These are phyloP conservation scores for Trididemnum clinides DNA, from an alignment of 23 tunicate genomes.

Conservation along the genomic window DNA sequence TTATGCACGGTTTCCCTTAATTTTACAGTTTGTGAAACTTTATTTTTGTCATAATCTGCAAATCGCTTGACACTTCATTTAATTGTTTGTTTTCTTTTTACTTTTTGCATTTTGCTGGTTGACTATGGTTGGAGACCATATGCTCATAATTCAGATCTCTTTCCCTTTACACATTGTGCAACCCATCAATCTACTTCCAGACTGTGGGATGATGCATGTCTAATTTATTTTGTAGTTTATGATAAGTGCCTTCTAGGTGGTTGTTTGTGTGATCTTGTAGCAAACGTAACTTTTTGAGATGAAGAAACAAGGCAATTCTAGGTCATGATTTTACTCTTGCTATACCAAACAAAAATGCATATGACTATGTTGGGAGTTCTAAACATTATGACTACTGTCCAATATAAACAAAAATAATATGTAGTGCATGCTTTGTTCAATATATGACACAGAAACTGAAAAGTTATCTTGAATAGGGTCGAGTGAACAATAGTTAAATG, in stretches of 20 bases:
- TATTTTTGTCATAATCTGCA: neutral
- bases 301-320: no score
- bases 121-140: neutral
- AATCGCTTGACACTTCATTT: neutral
- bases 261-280: neutral
- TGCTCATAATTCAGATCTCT: neutral
- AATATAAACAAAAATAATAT: no score
- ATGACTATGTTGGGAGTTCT: no score
- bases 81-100: neutral
- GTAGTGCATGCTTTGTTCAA: no score
- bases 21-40: neutral
- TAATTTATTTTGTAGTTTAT: neutral
- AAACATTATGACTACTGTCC: no score
- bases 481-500: no score
- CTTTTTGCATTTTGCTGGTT: neutral
- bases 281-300: no score
- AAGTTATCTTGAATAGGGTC: no score
- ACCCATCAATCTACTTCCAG: neutral
- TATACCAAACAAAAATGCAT: no score
- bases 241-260: neutral
- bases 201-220: constrained; percentile 17
- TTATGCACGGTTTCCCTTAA: neutral
- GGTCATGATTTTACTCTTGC: no score
- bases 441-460: no score
- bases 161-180: neutral